Evolutionary conservation across 2,888 invertebrate genomes (phyloP), one percentile per base, ranked within the genome.

Genomic region (Drosophila fulvimacula): DNA sequence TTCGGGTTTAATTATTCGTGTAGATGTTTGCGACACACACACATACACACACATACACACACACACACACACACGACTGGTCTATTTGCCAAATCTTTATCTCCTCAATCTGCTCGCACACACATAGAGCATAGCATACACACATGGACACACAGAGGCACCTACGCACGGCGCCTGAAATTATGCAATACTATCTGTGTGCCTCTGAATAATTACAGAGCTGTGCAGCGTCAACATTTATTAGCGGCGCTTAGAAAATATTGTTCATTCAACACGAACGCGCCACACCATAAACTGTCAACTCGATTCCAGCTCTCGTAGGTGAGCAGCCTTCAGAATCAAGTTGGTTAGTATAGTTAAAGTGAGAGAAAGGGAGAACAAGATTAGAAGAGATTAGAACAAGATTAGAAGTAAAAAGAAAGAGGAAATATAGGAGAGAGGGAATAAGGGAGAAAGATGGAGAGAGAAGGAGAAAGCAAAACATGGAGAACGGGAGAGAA

Each of bases 1-100:
- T 70, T 64, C 52, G 34, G 73, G 65, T 61, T 63, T 83, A 87
- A 83, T 82, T 83, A 81, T 78, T 79, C 68, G 69, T 84, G 79
- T 53, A 59, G 68, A 67, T 48, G 30, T 65, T 63, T 57, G 38
- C 60, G 57, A n/a, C 59, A 64, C 27, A 56, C 53, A 64, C 32
- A 42, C 34, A 53, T 27, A 52, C 13, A 6, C 19, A 41, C 42
- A n/a, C 24, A 24, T 32, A 41, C 32, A 24, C 34, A 51, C 21
- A 15, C 51, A 4, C 34, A 6, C 32, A 32, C 52, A 27, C 27
- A n/a, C n/a, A 17, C 53, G 19, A 30, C 11, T 30, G 24, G n/a
- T 52, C 51, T 57, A 57, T 68, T 57, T 66, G 51, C 67, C 68
- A 27, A 66, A 42, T 58, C 44, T 44, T 65, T 38, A 57, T 49